A percentile compares a stretch with the other conserved stretches of the same genome.
Conservation (phyloP, 2,113 vertebrate species). For the Candoia aspera region DNA sequence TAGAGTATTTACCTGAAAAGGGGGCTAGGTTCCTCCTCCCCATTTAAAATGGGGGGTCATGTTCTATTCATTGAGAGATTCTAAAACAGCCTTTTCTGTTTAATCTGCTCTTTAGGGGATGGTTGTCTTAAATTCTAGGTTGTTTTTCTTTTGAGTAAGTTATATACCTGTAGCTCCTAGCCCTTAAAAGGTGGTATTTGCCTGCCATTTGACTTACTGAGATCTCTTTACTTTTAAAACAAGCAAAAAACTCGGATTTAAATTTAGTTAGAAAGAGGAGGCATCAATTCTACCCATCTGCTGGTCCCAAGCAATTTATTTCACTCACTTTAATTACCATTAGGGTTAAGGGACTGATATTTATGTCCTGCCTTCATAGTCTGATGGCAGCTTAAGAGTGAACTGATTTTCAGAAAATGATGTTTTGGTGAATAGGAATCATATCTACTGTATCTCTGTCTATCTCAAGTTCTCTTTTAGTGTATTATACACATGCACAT, state of each 20-base stretch:
- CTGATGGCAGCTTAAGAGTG: not conserved
- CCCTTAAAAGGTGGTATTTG: not conserved
- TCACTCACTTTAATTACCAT: not conserved
- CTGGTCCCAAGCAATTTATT: not conserved
- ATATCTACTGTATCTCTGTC: not conserved
- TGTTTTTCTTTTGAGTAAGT: not conserved
- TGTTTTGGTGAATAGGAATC: not conserved
- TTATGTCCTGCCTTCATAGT: not conserved
- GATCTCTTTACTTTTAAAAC: not conserved
- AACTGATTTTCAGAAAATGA: not conserved
- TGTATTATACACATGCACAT: not conserved
- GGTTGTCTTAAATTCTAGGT: not conserved
- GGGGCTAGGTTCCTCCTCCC: not conserved
- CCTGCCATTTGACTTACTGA: not conserved
- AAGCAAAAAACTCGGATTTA: not conserved
- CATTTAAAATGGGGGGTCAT: not conserved
- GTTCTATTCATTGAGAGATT: not conserved
- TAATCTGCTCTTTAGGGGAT: not conserved
- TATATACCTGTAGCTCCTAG: not conserved
- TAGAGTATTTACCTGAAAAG: not conserved
- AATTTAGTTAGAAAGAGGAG: not conserved
- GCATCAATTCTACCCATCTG: not conserved
- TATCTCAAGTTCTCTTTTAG: not conserved
- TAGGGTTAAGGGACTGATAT: not conserved
- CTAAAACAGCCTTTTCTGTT: not conserved